Evolutionary conservation across 2,888 invertebrate species (phyloP), one percentile per base, ranked within the genome.

Genomic region (Craniophora ligustri): DNA sequence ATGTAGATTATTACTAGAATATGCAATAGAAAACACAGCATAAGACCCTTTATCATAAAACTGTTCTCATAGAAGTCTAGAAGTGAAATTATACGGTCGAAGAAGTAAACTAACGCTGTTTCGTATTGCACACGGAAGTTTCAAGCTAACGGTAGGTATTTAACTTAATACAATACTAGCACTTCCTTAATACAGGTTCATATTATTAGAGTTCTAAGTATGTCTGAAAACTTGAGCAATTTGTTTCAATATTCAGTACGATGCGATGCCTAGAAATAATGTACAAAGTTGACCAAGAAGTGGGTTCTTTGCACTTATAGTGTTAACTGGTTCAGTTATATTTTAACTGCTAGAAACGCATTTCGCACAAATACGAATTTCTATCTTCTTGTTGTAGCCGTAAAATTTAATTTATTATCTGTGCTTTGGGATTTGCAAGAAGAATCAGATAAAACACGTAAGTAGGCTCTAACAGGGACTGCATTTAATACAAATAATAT

Each of bases 181-280:
- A 85, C 72, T 79, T 72, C 60, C 64, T 62, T 60, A 61, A 72
- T 73, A 72, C 79, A 62, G 74, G 77, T 85, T 85, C 56, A 86
- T 88, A 85, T 86, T 88, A 89, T 88, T 85, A 81, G 72, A 87
- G 82, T 84, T 79, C 77, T 78, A 72, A 86, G 81, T 87, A 86
- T 62, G 74, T 81, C 80, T 78, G 58, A 62, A 64, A 89, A 91
- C 81, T 91, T 89, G 59, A 67, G 74, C 84, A 76, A 85, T 90
- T 85, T 77, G 80, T 87, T 91, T 87, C 88, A 88, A 89, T 91
- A 86, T 89, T 86, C 84, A 80, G 77, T 71, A 64, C 75, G 69
- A 82, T 75, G 65, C 75, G 69, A 82, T 75, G 79, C 76, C 82
- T 79, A 80, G 79, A 72, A 80, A 73, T 82, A 83, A 85, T 83